Conservation (phyloP, 2,797 vertebrate genomes). For the Rhodeus uyekii region DNA sequence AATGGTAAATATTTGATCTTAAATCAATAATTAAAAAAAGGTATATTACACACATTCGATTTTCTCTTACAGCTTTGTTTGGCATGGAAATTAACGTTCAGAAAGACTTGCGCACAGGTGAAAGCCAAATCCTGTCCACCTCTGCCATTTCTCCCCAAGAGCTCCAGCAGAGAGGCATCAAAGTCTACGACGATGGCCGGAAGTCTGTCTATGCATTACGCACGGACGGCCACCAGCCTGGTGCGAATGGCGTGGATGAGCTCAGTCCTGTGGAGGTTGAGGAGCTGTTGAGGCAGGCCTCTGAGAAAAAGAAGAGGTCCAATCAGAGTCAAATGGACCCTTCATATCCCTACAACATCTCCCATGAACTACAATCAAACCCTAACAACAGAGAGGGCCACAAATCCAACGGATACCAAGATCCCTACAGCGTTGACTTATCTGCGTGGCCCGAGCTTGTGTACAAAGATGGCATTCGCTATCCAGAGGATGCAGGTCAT, state of each 20-base stretch:
- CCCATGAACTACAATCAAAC: constrained; percentile 72
- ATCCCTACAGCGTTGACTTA: constrained; percentile 10
- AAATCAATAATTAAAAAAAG: not conserved
- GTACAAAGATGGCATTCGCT: constrained; percentile 14
- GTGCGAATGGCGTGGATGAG: constrained; percentile 69
- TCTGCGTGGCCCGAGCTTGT: constrained; percentile 48
- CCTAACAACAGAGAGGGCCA: constrained; percentile 63
- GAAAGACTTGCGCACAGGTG: constrained; percentile 87
- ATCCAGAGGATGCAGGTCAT: constrained; percentile 31
- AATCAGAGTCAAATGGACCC: constrained; percentile 5
- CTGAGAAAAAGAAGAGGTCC: constrained; percentile 72
- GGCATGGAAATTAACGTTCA: constrained; percentile 95
- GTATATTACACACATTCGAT: not conserved
- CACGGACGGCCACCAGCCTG: constrained; percentile 61
- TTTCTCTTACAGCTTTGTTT: constrained; percentile 79
- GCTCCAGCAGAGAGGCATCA: constrained; percentile 82
- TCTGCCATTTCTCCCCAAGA: constrained; percentile 83
- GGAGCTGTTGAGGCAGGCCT: constrained; percentile 88
- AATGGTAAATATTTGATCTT: not conserved
- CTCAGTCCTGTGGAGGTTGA: constrained; percentile 86
- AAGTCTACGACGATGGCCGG: constrained; percentile 90
- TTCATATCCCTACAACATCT: not conserved
- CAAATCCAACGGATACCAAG: constrained; percentile 58
- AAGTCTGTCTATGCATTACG: constrained; percentile 87
- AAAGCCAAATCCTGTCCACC: constrained; percentile 87